Evolutionary conservation across 2,797 vertebrate species (phyloP).

Genomic region (Pseudochirops cupreus): DNA sequence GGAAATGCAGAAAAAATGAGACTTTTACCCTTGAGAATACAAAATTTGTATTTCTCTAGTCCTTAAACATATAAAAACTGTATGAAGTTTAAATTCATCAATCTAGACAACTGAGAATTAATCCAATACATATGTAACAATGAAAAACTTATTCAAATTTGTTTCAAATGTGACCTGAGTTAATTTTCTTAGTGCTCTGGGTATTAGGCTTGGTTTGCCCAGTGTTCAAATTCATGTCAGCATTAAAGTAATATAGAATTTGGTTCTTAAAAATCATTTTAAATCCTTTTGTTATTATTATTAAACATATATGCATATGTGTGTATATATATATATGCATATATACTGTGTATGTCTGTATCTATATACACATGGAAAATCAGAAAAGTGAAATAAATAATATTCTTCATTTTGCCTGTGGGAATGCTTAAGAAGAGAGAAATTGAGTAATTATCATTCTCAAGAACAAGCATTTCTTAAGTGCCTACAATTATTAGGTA

Average conservation of each 20-base stretch:
- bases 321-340: too few species aligned
- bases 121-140: background rate
- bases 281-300: background rate
- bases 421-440: constrained; percentile 30
- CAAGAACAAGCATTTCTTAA: background rate
- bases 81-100: background rate
- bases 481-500: background rate
- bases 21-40: background rate
- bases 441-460: background rate
- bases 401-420: background rate
- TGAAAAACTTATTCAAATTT: background rate
- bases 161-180: background rate
- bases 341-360: too few species aligned
- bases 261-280: background rate
- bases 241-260: background rate
- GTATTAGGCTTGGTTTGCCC: constrained; percentile 21
- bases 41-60: background rate
- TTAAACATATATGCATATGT: background rate
- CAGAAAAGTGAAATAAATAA: background rate
- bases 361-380: background rate
- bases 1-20: background rate
- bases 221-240: constrained; percentile 16
- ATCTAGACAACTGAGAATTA: background rate
- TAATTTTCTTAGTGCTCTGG: background rate
- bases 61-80: background rate